Conservation (phyloP, 1,140 invertebrate species). For the Agrypnia vestita region DNA sequence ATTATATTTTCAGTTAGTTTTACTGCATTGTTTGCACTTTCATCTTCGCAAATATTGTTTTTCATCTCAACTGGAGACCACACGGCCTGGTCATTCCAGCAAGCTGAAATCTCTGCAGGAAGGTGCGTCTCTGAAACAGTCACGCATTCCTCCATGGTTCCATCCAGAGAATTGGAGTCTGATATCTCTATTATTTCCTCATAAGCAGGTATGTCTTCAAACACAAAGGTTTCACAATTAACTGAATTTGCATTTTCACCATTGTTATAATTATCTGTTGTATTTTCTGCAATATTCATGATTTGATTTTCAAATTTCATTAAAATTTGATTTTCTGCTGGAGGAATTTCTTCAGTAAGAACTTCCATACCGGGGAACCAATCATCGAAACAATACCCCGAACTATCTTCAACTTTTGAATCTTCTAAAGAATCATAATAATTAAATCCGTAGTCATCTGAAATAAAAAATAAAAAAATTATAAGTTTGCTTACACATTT, state of each 20-base stretch:
- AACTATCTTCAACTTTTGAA: constrained; percentile 5
- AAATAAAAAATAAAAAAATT: constrained; percentile 19
- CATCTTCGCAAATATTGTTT: not conserved
- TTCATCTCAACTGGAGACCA: not conserved
- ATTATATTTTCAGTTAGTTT: not conserved
- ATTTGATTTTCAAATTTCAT: constrained; percentile 11
- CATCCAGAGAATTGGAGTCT: constrained; percentile 1
- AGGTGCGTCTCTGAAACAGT: not conserved
- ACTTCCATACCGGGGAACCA: constrained; percentile 8
- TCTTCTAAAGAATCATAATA: constrained; percentile 38
- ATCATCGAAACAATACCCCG: constrained; percentile 18
- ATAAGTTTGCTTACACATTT: too few relatives aligned
- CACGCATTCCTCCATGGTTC: not conserved
- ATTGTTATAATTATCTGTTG: not conserved
- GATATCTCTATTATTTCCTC: constrained; percentile 43
- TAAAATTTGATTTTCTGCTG: constrained; percentile 3
- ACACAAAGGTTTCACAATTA: constrained; percentile 24
- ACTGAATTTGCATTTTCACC: not conserved
- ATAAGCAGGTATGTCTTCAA: constrained; percentile 44
- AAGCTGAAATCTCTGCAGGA: not conserved
- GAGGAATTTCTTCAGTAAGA: not conserved
- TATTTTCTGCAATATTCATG: not conserved
- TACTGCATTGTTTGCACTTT: not conserved
- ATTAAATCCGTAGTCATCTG: constrained; percentile 13
- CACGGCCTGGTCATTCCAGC: constrained; percentile 8